A percentile compares a stretch with the other conserved stretches of the same genome.
phyloP scores from a whole-genome alignment of 2,888 invertebrate genomes.

The Merodon equestris region DNA sequence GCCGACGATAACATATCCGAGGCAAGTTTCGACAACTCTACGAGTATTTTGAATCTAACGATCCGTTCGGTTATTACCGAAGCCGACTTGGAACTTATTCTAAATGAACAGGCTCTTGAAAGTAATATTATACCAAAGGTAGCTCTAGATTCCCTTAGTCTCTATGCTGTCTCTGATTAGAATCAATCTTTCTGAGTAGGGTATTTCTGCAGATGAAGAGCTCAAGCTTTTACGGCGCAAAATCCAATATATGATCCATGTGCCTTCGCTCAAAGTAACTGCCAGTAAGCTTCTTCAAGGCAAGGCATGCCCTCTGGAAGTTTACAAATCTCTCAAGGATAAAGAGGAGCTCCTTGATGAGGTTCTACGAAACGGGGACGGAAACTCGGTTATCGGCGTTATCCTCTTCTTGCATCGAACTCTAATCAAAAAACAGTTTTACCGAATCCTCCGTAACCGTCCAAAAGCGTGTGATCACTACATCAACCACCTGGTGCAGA shows the following conservation, averaged over 20 bases:
- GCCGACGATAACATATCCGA: slow-evolving; percentile 75
- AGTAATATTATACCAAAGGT: slow-evolving; percentile 74
- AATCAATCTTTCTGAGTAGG: slow-evolving; percentile 72
- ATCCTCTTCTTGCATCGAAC: slow-evolving; percentile 87
- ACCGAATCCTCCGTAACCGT: slow-evolving; percentile 84
- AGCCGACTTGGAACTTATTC: slow-evolving; percentile 73
- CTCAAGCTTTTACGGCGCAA: slow-evolving; percentile 74
- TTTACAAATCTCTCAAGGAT: slow-evolving; percentile 82
- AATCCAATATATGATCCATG: slow-evolving; percentile 70
- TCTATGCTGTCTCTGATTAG: too few species aligned
- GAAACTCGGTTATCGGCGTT: slow-evolving; percentile 85
- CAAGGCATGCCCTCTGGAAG: slow-evolving; percentile 79
- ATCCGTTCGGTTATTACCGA: slow-evolving; percentile 76
- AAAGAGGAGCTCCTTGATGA: slow-evolving; percentile 87
- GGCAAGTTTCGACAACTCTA: slow-evolving; percentile 76
- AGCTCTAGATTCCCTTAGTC: background rate
- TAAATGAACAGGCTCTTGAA: slow-evolving; percentile 75
- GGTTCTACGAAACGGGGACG: slow-evolving; percentile 86
- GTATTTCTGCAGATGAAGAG: slow-evolving; percentile 78
- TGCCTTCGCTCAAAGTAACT: slow-evolving; percentile 74
- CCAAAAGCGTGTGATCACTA: slow-evolving; percentile 87
- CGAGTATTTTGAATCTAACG: slow-evolving; percentile 74
- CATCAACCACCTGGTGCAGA: slow-evolving; percentile 85
- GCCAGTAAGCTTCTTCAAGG: slow-evolving; percentile 79
- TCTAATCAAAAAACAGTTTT: slow-evolving; percentile 85